Percentiles rank a stretch among this genome's conserved stretches.
These are phyloP conservation scores for Brachionus koreanus DNA, from an alignment of 1,140 invertebrate species.

Conservation along the genomic window DNA sequence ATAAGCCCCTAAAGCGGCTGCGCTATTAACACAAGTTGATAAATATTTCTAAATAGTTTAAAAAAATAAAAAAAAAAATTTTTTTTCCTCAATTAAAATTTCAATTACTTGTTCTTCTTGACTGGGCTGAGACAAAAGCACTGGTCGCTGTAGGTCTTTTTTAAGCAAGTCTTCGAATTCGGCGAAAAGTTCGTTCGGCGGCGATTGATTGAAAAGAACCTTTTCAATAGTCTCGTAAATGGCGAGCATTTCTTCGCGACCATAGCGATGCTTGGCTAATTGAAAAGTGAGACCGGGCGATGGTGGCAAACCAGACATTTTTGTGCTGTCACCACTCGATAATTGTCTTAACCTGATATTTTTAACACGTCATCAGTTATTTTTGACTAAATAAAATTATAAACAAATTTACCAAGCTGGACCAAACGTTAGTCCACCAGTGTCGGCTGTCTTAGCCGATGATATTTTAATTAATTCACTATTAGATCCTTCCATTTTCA, in stretches of 20 bases:
- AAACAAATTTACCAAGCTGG: conserved; percentile 27
- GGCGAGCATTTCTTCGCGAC: conserved; percentile 81
- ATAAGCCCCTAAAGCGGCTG: not conserved
- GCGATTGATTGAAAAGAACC: conserved; percentile 66
- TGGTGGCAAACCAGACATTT: conserved; percentile 33
- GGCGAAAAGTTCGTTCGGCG: conserved; percentile 59
- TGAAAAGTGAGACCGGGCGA: conserved; percentile 50
- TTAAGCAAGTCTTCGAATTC: conserved; percentile 67
- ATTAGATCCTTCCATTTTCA: conserved; percentile 42
- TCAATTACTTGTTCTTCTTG: conserved; percentile 67
- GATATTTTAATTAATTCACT: conserved; percentile 34
- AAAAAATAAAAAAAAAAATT: not conserved
- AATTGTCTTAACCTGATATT: conserved; percentile 33
- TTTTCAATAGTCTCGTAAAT: conserved; percentile 62
- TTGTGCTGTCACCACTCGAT: conserved; percentile 30
- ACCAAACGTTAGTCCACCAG: conserved; percentile 40
- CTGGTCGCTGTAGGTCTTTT: conserved; percentile 71
- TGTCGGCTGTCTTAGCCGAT: not conserved
- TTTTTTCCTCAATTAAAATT: not conserved
- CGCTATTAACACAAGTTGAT: conserved; percentile 37
- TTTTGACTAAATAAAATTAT: not conserved
- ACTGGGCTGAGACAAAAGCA: conserved; percentile 71
- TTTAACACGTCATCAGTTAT: not conserved
- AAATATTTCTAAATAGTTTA: conserved; percentile 2
- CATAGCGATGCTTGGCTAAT: conserved; percentile 73